Conservation (phyloP, 2,888 invertebrate genomes). For the Drosophila pegasa region DNA sequence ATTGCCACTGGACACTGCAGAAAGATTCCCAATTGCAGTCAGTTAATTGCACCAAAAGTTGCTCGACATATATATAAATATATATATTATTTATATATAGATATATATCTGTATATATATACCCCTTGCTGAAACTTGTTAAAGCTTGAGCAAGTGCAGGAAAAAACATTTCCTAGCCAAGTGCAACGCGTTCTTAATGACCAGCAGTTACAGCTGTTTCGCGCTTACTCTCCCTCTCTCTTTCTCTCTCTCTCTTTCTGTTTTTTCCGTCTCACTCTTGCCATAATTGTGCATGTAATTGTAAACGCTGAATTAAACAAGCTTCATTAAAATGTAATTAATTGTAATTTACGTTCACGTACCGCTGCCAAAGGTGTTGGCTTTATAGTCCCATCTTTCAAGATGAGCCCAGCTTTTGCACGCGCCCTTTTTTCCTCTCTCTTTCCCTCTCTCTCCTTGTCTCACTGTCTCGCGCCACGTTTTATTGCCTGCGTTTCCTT, state of each 20-base stretch:
- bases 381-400: slow-evolving; percentile 41
- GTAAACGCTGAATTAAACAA: slow-evolving; percentile 82
- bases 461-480: slow-evolving; percentile 8
- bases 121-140: slow-evolving; percentile 56
- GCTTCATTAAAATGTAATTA: slow-evolving; percentile 84
- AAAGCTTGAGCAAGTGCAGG: slow-evolving; percentile 71
- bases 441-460: not conserved
- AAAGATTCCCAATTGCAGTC: slow-evolving; percentile 23
- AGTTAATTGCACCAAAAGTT: slow-evolving; percentile 58
- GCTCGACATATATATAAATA: slow-evolving; percentile 12
- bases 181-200: slow-evolving; percentile 59
- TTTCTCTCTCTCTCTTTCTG: slow-evolving; percentile 11
- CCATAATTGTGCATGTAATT: slow-evolving; percentile 82
- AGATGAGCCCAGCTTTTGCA: slow-evolving; percentile 50
- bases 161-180: slow-evolving; percentile 39
- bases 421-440: not conserved
- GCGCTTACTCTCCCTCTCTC: slow-evolving; percentile 10
- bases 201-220: slow-evolving; percentile 46
- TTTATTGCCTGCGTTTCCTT: slow-evolving; percentile 26
- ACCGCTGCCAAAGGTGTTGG: slow-evolving; percentile 62
- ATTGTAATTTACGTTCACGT: slow-evolving; percentile 82
- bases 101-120: not conserved
- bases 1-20: slow-evolving; percentile 40
- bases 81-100: not conserved
- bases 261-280: slow-evolving; percentile 21